These are phyloP conservation scores for Clarias pachynema DNA, from an alignment of 2,797 vertebrate genomes.

Conservation along the genomic window DNA sequence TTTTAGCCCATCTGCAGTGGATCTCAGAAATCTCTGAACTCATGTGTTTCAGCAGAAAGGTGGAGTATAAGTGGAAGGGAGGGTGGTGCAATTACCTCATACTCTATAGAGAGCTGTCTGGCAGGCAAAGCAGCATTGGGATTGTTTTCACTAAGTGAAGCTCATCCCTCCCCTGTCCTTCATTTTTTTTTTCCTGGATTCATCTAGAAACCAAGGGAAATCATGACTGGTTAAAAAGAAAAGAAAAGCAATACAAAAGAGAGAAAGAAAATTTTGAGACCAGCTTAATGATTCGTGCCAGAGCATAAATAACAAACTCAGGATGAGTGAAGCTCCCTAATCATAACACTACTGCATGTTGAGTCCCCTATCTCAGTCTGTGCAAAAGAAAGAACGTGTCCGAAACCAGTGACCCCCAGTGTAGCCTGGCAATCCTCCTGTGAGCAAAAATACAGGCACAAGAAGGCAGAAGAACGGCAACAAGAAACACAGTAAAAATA, in stretches of 20 bases:
- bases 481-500: not conserved
- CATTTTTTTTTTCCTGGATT: slow-evolving; percentile 32
- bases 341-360: not conserved
- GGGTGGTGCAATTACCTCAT: slow-evolving; percentile 54
- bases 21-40: slow-evolving; percentile 72
- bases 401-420: not conserved
- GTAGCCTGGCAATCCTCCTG: not conserved
- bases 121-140: slow-evolving; percentile 41
- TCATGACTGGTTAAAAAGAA: not conserved
- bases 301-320: slow-evolving; percentile 26
- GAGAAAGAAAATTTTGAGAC: slow-evolving; percentile 24
- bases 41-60: slow-evolving; percentile 42
- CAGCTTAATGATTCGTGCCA: slow-evolving; percentile 30
- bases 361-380: not conserved
- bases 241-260: not conserved
- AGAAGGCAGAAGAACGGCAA: not conserved
- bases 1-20: slow-evolving; percentile 68
- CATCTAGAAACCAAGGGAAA: slow-evolving; percentile 45
- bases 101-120: slow-evolving; percentile 46
- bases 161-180: not conserved
- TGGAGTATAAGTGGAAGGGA: not conserved
- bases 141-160: slow-evolving; percentile 25
- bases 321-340: slow-evolving; percentile 21
- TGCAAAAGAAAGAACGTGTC: not conserved
- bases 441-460: not conserved